Evolutionary conservation across 1,140 invertebrate genomes (phyloP), one percentile per base, ranked within the genome.

Genomic region (Lepeophtheirus salmonis): DNA sequence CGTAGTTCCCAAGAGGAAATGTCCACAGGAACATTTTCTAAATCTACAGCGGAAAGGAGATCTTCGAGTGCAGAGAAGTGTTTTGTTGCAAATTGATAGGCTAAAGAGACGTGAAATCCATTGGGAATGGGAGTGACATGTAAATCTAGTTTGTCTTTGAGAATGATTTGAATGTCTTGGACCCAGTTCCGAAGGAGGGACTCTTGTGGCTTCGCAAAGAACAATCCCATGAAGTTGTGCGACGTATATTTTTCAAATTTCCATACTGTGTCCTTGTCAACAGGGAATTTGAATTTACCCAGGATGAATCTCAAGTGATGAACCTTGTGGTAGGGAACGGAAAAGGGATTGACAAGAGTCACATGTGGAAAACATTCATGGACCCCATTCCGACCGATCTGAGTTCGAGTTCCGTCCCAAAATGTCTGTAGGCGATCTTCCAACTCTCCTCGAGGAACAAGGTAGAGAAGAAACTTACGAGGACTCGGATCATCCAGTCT

Each of bases 291-390:
- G 2, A 55, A 16, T 2, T 50, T 53, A 14, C 14, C n/a, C 14
- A 53, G 14, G 14, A 25, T 18, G 12, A 54, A 16, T 4, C 65
- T 55, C 1, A 63, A 25, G 10, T 50, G 50, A 22, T 64, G 59
- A 52, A 57, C 62, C 56, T 63, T 62, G 41, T 64, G 54, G 61
- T 63, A 61, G 2, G 55, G 51, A 60, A 24, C 59, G 55, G 64
- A 50, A 2, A 62, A 90, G 70, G 86, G 88, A 10, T 86, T 83
- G 48, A 86, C 83, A 26, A 92, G 74, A 12, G 87, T 91, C 64
- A 92, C 83, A 68, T 92, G 87, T 1, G 87, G 87, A 41, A 85
- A 80, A 69, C 80, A 88, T 70, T 87, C 85, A 67, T 89, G 86
- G 6, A 85, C 85, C 20, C 85, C 84, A 72, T 91, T 90, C 82